These are phyloP conservation scores for Orientallactaga bullata DNA, from an alignment of 2,113 vertebrate genomes.

Conservation along the genomic window DNA sequence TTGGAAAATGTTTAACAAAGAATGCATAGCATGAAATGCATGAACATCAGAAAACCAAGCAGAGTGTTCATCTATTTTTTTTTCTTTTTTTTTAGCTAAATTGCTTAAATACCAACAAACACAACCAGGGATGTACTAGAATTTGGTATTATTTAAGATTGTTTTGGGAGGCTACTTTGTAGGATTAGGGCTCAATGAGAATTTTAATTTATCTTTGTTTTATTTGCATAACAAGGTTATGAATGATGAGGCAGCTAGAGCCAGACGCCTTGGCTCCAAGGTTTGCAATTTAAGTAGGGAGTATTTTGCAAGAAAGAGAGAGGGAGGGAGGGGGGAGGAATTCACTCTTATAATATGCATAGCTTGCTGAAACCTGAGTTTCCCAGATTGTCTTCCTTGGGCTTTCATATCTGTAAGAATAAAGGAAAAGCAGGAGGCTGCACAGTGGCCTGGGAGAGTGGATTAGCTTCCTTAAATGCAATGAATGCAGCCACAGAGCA, in stretches of 20 bases:
- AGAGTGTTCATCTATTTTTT: slow-evolving; percentile 74
- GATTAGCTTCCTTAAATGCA: slow-evolving; percentile 64
- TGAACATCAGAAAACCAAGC: slow-evolving; percentile 56
- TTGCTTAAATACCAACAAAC: slow-evolving; percentile 80
- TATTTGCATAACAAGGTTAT: slow-evolving; percentile 90
- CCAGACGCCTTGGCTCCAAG: slow-evolving; percentile 89
- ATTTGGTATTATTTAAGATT: slow-evolving; percentile 76
- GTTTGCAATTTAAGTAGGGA: slow-evolving; percentile 88
- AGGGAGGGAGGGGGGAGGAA: slow-evolving; percentile 72
- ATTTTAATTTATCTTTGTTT: slow-evolving; percentile 87
- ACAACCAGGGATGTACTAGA: slow-evolving; percentile 71
- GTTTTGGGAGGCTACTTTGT: slow-evolving; percentile 81
- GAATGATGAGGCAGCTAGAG: slow-evolving; percentile 88
- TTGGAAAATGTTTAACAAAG: slow-evolving; percentile 29
- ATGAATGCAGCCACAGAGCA: slow-evolving; percentile 42
- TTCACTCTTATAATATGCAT: slow-evolving; percentile 69
- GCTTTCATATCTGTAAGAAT: slow-evolving; percentile 76
- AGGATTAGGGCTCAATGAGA: slow-evolving; percentile 85
- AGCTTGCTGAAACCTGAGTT: slow-evolving; percentile 75
- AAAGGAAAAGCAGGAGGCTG: slow-evolving; percentile 74
- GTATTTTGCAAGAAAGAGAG: slow-evolving; percentile 83
- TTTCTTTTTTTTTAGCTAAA: slow-evolving; percentile 72
- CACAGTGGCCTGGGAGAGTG: slow-evolving; percentile 30
- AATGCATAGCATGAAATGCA: background rate
- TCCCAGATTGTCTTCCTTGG: slow-evolving; percentile 75